These are phyloP conservation scores for Falco columbarius DNA, from an alignment of 2,797 vertebrate species.

Conservation along the genomic window DNA sequence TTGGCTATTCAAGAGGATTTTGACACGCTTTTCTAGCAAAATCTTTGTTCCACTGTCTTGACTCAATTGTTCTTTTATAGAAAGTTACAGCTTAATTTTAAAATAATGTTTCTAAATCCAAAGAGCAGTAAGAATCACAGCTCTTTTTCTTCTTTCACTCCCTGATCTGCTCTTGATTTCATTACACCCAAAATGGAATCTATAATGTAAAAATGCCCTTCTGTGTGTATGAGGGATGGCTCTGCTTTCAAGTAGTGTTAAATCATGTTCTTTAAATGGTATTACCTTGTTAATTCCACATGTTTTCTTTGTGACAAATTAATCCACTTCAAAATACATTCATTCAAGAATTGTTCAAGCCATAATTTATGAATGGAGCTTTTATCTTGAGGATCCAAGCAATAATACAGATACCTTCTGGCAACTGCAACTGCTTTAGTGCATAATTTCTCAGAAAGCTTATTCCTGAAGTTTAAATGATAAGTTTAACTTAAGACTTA, in stretches of 20 bases:
- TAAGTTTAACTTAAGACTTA: background rate
- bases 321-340: background rate
- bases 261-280: background rate
- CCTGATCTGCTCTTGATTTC: background rate
- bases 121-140: background rate
- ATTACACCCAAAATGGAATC: background rate
- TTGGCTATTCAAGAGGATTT: background rate
- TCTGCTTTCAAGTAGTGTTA: background rate
- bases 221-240: background rate
- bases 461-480: background rate
- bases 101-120: background rate
- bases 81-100: background rate
- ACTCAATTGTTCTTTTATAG: background rate
- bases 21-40: background rate
- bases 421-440: background rate
- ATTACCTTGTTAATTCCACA: background rate
- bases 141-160: background rate
- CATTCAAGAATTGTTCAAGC: conserved; percentile 7
- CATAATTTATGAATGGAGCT: conserved; percentile 26
- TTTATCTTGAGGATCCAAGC: conserved; percentile 28
- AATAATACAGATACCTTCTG: background rate
- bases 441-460: background rate
- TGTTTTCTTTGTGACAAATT: background rate
- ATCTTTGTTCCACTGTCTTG: background rate
- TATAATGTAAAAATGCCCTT: background rate